Evolutionary conservation across 2,888 invertebrate genomes (phyloP).

Genomic region (Acholoe squamosa): DNA sequence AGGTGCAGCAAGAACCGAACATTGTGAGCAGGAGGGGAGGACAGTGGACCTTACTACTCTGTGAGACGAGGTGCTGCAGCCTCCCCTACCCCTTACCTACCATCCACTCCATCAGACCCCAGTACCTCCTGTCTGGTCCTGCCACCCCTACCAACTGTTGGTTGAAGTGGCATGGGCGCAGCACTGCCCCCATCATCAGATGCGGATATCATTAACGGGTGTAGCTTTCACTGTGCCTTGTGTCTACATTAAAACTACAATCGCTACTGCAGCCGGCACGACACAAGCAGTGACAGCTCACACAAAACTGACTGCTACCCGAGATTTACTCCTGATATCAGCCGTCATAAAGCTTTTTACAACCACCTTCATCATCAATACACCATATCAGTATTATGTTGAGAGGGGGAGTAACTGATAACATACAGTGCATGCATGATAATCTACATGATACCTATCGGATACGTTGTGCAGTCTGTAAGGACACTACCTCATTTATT

Average conservation of each 20-base stretch:
- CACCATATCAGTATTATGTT: too few species aligned
- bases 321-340: too few species aligned
- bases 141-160: background rate
- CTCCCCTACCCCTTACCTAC: too few species aligned
- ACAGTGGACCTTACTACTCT: background rate
- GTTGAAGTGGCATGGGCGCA: background rate
- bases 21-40: constrained; percentile 17
- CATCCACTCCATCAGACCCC: background rate
- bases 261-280: background rate
- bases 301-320: too few species aligned
- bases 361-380: too few species aligned
- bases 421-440: too few species aligned
- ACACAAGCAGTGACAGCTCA: too few species aligned
- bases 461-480: too few species aligned
- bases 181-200: constrained; percentile 2
- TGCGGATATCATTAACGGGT: constrained; percentile 24
- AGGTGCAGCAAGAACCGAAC: background rate
- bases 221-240: background rate
- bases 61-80: background rate
- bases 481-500: too few species aligned
- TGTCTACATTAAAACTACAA: background rate
- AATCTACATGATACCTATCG: too few species aligned
- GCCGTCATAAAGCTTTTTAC: too few species aligned
- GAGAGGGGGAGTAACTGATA: too few species aligned
- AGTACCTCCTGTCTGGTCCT: background rate